A percentile compares a stretch with the other conserved stretches of the same genome.
These are phyloP conservation scores for Gopherus evgoodei DNA, from an alignment of 2,113 vertebrate genomes.

Conservation along the genomic window DNA sequence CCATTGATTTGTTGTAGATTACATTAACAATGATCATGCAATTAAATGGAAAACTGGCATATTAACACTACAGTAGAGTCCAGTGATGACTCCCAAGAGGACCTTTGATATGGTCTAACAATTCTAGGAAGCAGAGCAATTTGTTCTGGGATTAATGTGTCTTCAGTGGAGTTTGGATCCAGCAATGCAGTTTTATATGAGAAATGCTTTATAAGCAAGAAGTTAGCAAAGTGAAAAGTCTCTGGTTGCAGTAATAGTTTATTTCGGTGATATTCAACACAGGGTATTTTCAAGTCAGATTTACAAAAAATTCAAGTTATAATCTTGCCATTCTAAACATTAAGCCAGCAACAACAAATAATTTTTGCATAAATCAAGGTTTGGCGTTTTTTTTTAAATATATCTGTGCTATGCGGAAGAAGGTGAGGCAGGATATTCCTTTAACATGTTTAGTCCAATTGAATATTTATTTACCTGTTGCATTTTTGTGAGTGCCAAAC, in stretches of 20 bases:
- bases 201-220: neutral
- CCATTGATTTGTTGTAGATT: conserved; percentile 51
- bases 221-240: neutral
- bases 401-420: neutral
- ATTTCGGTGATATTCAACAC: neutral
- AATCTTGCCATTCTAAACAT: neutral
- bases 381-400: neutral
- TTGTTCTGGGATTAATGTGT: neutral
- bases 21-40: conserved; percentile 49
- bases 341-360: conserved; percentile 14
- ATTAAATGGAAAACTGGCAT: conserved; percentile 50
- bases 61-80: neutral
- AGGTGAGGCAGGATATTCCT: neutral
- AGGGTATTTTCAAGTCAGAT: neutral
- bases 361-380: neutral
- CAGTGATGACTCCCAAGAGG: neutral
- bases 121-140: neutral
- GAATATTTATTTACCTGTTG: neutral
- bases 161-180: neutral
- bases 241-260: conserved; percentile 1
- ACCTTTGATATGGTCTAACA: neutral
- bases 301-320: neutral
- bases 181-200: neutral
- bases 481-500: neutral
- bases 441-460: conserved; percentile 17